phyloP scores from a whole-genome alignment of 2,797 vertebrate species.

The Presbytis comata region DNA sequence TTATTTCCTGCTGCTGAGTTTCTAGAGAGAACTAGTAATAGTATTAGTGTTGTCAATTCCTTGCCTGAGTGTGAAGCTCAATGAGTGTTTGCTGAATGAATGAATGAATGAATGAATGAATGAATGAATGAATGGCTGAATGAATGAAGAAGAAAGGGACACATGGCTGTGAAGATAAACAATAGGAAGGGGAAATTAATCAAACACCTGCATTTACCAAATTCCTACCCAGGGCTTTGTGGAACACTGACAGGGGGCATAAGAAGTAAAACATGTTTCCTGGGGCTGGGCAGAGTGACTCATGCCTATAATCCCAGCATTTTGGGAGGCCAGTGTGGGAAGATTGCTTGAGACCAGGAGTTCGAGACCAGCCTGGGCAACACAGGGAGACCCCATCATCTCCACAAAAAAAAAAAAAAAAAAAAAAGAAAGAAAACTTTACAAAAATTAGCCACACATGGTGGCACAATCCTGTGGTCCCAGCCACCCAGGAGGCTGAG shows the following conservation, averaged over 20 bases:
- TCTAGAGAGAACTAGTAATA: not conserved
- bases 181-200: not conserved
- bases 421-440: no score
- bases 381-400: not conserved
- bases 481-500: not conserved
- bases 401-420: not conserved
- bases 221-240: not conserved
- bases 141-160: not conserved
- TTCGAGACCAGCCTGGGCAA: not conserved
- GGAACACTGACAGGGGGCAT: not conserved
- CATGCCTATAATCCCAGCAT: not conserved
- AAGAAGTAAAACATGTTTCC: not conserved
- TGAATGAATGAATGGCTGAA: not conserved
- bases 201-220: not conserved
- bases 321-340: not conserved
- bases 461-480: not conserved
- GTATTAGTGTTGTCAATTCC: not conserved
- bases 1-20: not conserved
- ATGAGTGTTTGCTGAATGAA: not conserved
- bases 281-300: not conserved
- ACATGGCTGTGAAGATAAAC: not conserved
- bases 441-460: not conserved
- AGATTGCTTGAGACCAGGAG: not conserved
- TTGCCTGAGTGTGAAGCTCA: not conserved
- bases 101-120: not conserved